phyloP scores from a whole-genome alignment of 2,888 invertebrate species.

The Macrostomum cliftonense region DNA sequence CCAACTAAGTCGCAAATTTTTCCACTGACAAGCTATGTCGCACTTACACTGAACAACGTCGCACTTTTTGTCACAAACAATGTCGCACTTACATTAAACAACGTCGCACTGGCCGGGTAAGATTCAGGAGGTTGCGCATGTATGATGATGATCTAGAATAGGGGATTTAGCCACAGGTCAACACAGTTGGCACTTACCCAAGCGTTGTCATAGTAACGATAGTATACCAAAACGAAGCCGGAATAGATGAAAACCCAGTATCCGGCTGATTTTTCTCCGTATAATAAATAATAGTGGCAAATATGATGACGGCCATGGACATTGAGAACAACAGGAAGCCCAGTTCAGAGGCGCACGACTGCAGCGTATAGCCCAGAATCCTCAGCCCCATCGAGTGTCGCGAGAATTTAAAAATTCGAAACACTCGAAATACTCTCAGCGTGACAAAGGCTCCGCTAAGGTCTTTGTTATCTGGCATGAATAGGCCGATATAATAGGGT shows the following conservation, averaged over 20 bases:
- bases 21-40: too few species aligned
- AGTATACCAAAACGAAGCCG: slow-evolving; percentile 99
- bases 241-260: slow-evolving; percentile 95
- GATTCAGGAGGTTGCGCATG: too few species aligned
- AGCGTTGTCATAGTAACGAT: slow-evolving; percentile 99
- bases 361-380: slow-evolving; percentile 92
- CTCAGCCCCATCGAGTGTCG: slow-evolving; percentile 93
- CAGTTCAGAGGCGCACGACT: slow-evolving; percentile 92
- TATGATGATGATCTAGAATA: too few species aligned
- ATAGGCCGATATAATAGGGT: slow-evolving; percentile 93
- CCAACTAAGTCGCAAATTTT: too few species aligned
- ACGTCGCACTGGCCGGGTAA: too few species aligned
- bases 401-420: slow-evolving; percentile 99
- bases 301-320: slow-evolving; percentile 99
- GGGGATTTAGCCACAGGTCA: too few species aligned
- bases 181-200: slow-evolving; percentile 88
- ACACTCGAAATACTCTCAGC: slow-evolving; percentile 90
- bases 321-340: slow-evolving; percentile 96
- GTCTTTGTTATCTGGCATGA: slow-evolving; percentile 89
- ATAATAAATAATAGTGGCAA: slow-evolving; percentile 99
- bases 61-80: too few species aligned
- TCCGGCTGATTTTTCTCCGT: slow-evolving; percentile 93
- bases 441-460: slow-evolving; percentile 98
- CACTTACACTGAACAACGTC: too few species aligned
- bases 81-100: too few species aligned